Evolutionary conservation across 2,113 vertebrate species (phyloP), one percentile per base, ranked within the genome.

Genomic region (Trinectes maculatus): DNA sequence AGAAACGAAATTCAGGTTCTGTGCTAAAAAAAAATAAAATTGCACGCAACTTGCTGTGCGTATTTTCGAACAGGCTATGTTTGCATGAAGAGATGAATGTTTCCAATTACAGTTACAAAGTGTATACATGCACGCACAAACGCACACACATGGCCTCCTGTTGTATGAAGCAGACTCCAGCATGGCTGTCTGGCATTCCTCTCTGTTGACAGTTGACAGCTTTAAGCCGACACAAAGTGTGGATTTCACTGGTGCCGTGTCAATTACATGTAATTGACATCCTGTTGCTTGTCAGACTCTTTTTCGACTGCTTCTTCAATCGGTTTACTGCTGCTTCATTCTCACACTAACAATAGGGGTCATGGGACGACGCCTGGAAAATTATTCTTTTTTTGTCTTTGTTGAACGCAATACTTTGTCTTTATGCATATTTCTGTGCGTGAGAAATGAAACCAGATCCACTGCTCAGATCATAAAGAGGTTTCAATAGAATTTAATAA

Each of bases 121-220:
- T 74, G 33, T 51, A 19, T 19, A 64, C 42, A 66, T 4, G 12
- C 29, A 11, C 25, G 10, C 55, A 26, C 16, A 13, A 15, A 3
- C 63, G 26, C 52, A 33, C 56, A 69, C 24, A 36, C 40, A 6
- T n/a, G 8, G 1, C 68, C 34, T 60, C 39, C 40, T 40, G 39
- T 46, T 66, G 51, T 40, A 6, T 6, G 1, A 9, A 26, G 47
- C 40, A 48, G 79, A 57, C 75, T 78, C 54, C 65, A 48, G 60
- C 42, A 2, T 12, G 34, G 44, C 65, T 69, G 81, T 76, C 83
- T 83, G 80, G 83, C 46, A 40, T 79, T 77, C 53, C 56, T 81
- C 75, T 73, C 43, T 39, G 63, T 61, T 85, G 82, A 84, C 80
- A 80, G 80, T 40, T 79, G 83, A 87, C 84, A 84, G 73, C 64